A percentile compares a stretch with the other conserved stretches of the same genome.
Evolutionary conservation across 1,140 invertebrate species (phyloP).

Genomic region (Pseudomyrmex sp.): DNA sequence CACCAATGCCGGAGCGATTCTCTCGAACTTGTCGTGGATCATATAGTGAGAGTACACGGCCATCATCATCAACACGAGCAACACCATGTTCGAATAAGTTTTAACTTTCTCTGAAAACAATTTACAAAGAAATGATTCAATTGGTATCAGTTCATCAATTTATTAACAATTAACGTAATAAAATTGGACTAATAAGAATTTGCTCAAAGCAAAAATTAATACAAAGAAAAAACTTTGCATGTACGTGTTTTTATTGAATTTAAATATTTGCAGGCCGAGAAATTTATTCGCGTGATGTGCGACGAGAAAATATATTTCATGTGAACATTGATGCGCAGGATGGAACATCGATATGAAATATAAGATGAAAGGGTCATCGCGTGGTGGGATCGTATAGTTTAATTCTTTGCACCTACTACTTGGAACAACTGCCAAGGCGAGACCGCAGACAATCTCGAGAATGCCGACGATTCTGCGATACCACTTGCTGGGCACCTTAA

Average conservation of each 20-base stretch:
- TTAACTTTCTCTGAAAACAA: conserved; percentile 92
- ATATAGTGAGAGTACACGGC: conserved; percentile 97
- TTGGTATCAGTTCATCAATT: background rate
- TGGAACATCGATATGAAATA: too few species aligned
- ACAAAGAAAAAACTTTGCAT: too few species aligned
- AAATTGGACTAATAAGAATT: background rate
- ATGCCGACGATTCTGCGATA: conserved; percentile 95
- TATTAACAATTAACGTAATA: background rate
- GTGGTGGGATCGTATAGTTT: background rate
- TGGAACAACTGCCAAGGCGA: conserved; percentile 94
- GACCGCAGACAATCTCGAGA: conserved; percentile 95
- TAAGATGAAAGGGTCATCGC: too few species aligned
- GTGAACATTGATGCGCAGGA: too few species aligned
- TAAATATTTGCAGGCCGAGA: too few species aligned
- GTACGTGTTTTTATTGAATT: too few species aligned
- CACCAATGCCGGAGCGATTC: conserved; percentile 95
- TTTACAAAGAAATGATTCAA: conserved; percentile 20
- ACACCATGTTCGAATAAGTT: conserved; percentile 93
- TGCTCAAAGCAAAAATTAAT: background rate
- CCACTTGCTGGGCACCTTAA: conserved; percentile 97
- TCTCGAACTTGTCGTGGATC: conserved; percentile 96
- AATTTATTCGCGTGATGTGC: too few species aligned
- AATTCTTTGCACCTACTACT: conserved; percentile 89
- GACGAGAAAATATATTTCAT: background rate
- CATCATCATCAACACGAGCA: conserved; percentile 93